Conservation (phyloP, 92 coral and sea anemone genomes). For the Pocillopora grandis region DNA sequence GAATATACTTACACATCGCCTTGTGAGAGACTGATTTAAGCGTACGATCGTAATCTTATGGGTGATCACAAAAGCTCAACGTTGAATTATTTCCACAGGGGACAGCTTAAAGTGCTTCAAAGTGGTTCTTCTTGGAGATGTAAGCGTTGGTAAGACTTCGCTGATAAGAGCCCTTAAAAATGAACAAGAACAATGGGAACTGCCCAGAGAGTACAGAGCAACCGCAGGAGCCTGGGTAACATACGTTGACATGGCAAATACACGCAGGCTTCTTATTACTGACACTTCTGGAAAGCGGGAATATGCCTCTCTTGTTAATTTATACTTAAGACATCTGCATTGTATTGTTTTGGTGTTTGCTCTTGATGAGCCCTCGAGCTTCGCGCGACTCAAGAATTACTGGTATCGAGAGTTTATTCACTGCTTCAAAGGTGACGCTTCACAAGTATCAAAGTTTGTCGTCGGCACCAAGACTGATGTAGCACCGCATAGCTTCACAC, state of each 20-base stretch:
- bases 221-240: constrained; percentile 55
- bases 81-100: constrained; percentile 7
- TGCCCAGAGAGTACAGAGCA: constrained; percentile 47
- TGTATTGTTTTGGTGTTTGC: constrained; percentile 68
- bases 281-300: constrained; percentile 66
- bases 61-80: not conserved
- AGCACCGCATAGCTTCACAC: constrained; percentile 19
- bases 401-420: constrained; percentile 49
- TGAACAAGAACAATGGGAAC: constrained; percentile 21
- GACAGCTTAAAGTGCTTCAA: constrained; percentile 27
- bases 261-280: constrained; percentile 49
- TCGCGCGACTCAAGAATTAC: constrained; percentile 37
- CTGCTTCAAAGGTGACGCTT: constrained; percentile 37
- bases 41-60: not conserved
- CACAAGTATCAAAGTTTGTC: constrained; percentile 53
- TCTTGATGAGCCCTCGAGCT: constrained; percentile 62
- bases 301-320: constrained; percentile 20
- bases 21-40: too few species aligned
- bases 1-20: too few species aligned
- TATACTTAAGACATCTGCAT: constrained; percentile 55
- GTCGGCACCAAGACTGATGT: constrained; percentile 65
- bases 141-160: constrained; percentile 66
- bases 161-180: constrained; percentile 46
- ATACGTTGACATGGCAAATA: constrained; percentile 39
- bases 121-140: constrained; percentile 72